phyloP scores from a whole-genome alignment of 2,113 vertebrate species.

The Martes martes region DNA sequence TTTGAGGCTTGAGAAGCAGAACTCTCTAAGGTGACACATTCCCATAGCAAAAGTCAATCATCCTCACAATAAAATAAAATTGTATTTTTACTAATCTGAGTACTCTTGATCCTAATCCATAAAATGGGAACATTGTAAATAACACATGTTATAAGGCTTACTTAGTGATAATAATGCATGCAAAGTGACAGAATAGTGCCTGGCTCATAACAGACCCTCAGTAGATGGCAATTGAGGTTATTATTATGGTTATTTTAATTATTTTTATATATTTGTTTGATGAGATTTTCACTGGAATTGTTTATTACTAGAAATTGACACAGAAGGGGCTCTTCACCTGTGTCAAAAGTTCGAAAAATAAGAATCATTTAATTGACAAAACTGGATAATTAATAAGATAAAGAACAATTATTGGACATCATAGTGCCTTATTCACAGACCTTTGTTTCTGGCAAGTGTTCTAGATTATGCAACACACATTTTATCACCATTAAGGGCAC shows the following conservation, averaged over 20 bases:
- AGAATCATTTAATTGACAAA: not conserved
- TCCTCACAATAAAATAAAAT: not conserved
- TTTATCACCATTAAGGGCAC: not conserved
- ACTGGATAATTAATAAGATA: not conserved
- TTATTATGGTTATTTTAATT: not conserved
- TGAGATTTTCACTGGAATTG: not conserved
- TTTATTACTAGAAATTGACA: not conserved
- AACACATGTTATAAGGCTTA: not conserved
- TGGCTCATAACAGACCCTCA: no score
- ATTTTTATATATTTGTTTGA: not conserved
- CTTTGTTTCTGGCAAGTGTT: not conserved
- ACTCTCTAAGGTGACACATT: not conserved
- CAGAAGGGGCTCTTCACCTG: not conserved
- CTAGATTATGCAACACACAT: not conserved
- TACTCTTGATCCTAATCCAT: not conserved
- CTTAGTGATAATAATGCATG: not conserved
- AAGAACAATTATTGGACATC: not conserved
- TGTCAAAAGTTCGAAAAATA: not conserved
- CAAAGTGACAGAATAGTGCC: rapidly evolving
- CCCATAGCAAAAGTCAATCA: not conserved
- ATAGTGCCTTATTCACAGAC: not conserved
- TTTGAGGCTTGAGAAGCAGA: not conserved
- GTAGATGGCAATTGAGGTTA: not conserved
- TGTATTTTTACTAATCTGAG: not conserved
- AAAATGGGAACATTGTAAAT: not conserved